Evolutionary conservation across 1,140 invertebrate species (phyloP).

Genomic region (Drosophila truncata): DNA sequence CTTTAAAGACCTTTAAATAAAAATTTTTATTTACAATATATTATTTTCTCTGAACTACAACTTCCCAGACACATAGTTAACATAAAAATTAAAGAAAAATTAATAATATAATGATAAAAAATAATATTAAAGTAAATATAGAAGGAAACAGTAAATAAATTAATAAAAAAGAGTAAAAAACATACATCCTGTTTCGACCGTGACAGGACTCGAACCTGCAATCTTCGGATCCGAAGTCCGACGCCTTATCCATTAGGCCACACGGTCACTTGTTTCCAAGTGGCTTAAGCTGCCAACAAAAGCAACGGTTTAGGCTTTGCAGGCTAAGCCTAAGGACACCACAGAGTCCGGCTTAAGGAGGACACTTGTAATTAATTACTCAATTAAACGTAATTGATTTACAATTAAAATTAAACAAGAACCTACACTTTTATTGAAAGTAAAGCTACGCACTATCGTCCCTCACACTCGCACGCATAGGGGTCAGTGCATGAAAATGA

Average conservation of each 20-base stretch:
- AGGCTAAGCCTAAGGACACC: neutral
- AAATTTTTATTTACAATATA: too few species aligned
- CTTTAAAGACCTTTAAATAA: too few species aligned
- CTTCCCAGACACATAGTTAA: too few species aligned
- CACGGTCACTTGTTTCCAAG: constrained; percentile 27
- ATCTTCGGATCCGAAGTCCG: too few species aligned
- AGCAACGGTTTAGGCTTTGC: neutral
- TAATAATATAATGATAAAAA: too few species aligned
- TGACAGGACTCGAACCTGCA: too few species aligned
- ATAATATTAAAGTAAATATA: too few species aligned
- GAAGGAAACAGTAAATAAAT: too few species aligned
- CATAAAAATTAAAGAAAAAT: too few species aligned
- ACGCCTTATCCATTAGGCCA: constrained; percentile 55
- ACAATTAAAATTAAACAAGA: neutral
- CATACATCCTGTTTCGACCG: too few species aligned
- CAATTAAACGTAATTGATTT: neutral
- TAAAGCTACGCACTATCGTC: constrained; percentile 1
- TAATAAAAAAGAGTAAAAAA: too few species aligned
- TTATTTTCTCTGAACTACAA: too few species aligned
- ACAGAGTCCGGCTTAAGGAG: neutral
- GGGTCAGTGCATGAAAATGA: constrained; percentile 17
- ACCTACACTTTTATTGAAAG: neutral
- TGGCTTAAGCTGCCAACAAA: neutral
- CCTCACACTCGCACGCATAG: constrained; percentile 3
- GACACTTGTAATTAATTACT: neutral